Evolutionary conservation across 37 sponge, comb jelly and placozoan genomes (phyloP), one percentile per base, ranked within the genome.

Genomic region (Crambe crambe): DNA sequence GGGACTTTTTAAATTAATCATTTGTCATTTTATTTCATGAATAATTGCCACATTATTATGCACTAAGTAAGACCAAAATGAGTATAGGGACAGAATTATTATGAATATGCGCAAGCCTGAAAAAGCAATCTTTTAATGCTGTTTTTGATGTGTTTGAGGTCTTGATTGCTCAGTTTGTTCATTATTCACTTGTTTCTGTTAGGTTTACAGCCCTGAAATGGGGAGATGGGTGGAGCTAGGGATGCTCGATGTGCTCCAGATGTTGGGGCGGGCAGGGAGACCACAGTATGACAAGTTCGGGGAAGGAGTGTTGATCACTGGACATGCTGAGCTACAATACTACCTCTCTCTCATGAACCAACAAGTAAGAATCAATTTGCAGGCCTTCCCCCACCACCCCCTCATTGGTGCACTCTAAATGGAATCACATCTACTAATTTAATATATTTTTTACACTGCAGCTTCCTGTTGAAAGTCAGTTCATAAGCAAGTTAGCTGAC

Each of bases 391-490:
- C n/a, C n/a, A n/a, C n/a, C n/a, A n/a, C n/a, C n/a, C n/a, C n/a
- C n/a, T n/a, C n/a, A n/a, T n/a, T n/a, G n/a, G n/a, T n/a, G n/a
- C n/a, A n/a, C n/a, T n/a, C n/a, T n/a, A n/a, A n/a, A n/a, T n/a
- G n/a, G n/a, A n/a, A n/a, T n/a, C n/a, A n/a, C n/a, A n/a, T n/a
- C n/a, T n/a, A n/a, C n/a, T n/a, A n/a, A n/a, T n/a, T n/a, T n/a
- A n/a, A n/a, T n/a, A n/a, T n/a, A n/a, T n/a, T n/a, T n/a, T n/a
- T n/a, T n/a, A n/a, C n/a, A n/a, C n/a, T n/a, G n/a, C n/a, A 95
- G 93, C 89, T 96, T 47, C 99, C 99, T 15, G 86, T 99, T 58
- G 99, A 99, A 86, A 99, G 99, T 57, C 97, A 99, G 81, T 92
- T 94, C 78, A 89, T 95, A 44, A 80, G 74, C 68, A 83, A 78